Conservation (phyloP, 1,140 invertebrate genomes). For the Bombus impatiens region DNA sequence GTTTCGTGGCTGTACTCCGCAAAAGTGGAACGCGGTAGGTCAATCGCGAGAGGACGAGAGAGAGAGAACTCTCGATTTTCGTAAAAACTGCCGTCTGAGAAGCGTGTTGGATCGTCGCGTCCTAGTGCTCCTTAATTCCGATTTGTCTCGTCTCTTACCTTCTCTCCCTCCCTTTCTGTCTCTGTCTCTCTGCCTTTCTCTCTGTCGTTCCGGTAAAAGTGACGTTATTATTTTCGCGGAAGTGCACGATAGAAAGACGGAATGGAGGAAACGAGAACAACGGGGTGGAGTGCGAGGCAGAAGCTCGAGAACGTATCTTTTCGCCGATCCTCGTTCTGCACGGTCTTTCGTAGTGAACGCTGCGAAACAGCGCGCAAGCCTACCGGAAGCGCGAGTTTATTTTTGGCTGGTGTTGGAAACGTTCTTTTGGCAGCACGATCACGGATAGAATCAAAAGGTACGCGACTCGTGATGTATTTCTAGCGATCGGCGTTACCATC, state of each 20-base stretch:
- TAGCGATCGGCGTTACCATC: constrained; percentile 16
- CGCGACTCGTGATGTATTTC: constrained; percentile 32
- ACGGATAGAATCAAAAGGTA: constrained; percentile 48
- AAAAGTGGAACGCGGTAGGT: constrained; percentile 64
- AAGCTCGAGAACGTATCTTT: constrained; percentile 9
- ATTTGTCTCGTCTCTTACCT: neutral
- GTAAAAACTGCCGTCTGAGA: neutral
- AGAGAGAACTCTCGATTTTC: constrained; percentile 41
- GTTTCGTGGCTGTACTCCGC: constrained; percentile 55
- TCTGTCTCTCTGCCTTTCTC: neutral
- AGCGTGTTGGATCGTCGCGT: neutral
- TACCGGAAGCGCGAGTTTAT: constrained; percentile 66
- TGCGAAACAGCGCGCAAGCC: constrained; percentile 46
- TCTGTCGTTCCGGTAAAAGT: neutral
- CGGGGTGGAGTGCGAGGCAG: neutral
- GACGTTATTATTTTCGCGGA: neutral
- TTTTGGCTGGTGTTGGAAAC: constrained; percentile 62
- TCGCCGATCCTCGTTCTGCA: neutral
- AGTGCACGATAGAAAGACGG: neutral
- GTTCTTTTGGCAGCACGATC: constrained; percentile 64
- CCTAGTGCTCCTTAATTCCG: neutral
- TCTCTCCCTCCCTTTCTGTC: neutral
- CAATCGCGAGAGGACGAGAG: constrained; percentile 22
- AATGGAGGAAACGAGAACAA: neutral
- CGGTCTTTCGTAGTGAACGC: constrained; percentile 23